Conservation (phyloP, 2,113 vertebrate species). For the Sapayoa aenigma region DNA sequence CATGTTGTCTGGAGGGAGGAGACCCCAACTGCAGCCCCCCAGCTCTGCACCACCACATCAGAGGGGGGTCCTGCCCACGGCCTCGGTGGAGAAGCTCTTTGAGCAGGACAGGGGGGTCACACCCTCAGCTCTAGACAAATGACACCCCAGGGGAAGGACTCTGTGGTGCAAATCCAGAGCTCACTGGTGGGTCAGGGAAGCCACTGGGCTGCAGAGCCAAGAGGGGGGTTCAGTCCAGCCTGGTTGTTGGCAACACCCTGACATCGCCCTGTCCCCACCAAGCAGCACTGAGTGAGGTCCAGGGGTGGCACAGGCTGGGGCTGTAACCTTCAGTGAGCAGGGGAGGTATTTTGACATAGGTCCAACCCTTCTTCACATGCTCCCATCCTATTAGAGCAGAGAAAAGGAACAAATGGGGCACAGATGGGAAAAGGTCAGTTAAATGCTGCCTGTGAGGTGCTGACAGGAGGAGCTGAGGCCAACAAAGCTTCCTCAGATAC, state of each 20-base stretch:
- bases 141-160: not conserved
- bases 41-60: not conserved
- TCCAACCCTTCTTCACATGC: not conserved
- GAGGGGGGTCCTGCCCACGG: not conserved
- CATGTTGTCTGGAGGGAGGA: not conserved
- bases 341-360: not conserved
- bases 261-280: accelerated
- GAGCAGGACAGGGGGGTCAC: not conserved
- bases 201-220: not conserved
- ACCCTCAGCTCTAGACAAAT: not conserved
- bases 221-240: not conserved
- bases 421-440: constrained; percentile 25
- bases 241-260: not conserved
- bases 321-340: not conserved
- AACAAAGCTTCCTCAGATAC: constrained; percentile 30
- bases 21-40: not conserved
- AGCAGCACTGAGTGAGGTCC: not conserved
- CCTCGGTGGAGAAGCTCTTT: not conserved
- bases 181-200: accelerated
- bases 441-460: not conserved
- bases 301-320: not conserved
- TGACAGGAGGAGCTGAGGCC: not conserved
- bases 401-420: constrained; percentile 15
- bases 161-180: not conserved
- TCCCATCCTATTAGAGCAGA: not conserved